Conservation (phyloP, 2,113 vertebrate species). For the Tragelaphus buxtoni region DNA sequence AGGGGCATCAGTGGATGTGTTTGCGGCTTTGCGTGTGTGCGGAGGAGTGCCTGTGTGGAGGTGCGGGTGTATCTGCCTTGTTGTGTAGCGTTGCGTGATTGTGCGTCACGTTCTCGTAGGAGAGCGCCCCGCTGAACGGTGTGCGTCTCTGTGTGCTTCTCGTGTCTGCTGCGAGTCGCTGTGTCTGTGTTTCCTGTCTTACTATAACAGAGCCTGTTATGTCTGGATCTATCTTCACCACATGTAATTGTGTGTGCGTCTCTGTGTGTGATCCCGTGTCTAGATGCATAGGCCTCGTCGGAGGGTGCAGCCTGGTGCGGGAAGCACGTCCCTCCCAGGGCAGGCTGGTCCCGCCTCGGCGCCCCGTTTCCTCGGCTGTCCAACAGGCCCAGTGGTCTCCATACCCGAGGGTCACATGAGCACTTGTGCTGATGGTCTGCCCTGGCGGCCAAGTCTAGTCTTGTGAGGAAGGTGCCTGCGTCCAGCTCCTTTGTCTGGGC, state of each 20-base stretch:
- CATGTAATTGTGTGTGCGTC: not conserved
- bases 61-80: not conserved
- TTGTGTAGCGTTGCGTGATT: fast-evolving
- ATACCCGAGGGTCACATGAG: not conserved
- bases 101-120: fast-evolving
- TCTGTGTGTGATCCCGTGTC: too few relatives aligned
- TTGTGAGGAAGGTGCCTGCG: not conserved
- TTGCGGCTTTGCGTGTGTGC: not conserved
- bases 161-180: not conserved
- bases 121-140: not conserved
- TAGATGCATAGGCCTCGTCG: not conserved
- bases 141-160: not conserved
- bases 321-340: not conserved
- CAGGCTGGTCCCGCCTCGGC: fast-evolving
- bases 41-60: not conserved
- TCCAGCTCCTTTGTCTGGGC: not conserved
- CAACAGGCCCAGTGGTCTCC: fast-evolving
- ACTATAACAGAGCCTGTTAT: fast-evolving
- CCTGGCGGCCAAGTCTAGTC: too few relatives aligned
- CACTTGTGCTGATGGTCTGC: fast-evolving
- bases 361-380: fast-evolving
- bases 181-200: not conserved
- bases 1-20: fast-evolving
- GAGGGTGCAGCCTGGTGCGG: not conserved
- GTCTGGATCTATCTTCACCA: not conserved